phyloP scores from a whole-genome alignment of 2,113 vertebrate genomes.

The Thryonomys swinderianus region DNA sequence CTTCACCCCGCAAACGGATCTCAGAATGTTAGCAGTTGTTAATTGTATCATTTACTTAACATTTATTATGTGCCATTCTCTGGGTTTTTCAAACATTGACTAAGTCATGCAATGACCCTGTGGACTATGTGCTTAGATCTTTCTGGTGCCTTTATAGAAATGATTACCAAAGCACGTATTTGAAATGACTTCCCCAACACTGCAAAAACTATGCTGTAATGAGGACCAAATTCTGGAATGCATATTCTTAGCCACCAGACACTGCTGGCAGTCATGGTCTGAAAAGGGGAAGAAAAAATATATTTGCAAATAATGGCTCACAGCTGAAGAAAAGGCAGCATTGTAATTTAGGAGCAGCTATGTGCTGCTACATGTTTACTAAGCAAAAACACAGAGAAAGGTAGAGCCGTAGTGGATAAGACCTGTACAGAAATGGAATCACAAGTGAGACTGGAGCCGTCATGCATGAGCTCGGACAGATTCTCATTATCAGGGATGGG shows the following conservation, averaged over 20 bases:
- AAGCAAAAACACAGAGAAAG: not conserved
- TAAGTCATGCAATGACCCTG: not conserved
- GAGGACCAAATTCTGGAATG: not conserved
- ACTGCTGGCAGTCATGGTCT: not conserved
- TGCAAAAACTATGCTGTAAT: not conserved
- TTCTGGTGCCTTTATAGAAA: not conserved
- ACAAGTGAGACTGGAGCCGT: not conserved
- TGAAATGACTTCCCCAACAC: not conserved
- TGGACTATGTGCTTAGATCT: not conserved
- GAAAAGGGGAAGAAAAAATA: not conserved
- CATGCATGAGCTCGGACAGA: not conserved
- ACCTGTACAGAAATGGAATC: not conserved
- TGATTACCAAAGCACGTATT: not conserved
- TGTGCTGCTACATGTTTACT: not conserved
- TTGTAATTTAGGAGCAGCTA: not conserved
- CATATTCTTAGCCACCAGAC: not conserved
- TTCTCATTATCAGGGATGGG: not conserved
- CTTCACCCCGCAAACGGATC: not conserved
- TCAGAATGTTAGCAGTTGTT: not conserved
- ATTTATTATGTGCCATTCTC: not conserved
- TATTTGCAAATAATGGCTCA: not conserved
- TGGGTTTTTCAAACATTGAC: not conserved
- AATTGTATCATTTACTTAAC: not conserved
- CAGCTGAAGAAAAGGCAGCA: not conserved
- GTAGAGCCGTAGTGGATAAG: not conserved